Base-by-base conservation (phyloP, 2,113 vertebrate genomes). In the Cettia cetti region DNA sequence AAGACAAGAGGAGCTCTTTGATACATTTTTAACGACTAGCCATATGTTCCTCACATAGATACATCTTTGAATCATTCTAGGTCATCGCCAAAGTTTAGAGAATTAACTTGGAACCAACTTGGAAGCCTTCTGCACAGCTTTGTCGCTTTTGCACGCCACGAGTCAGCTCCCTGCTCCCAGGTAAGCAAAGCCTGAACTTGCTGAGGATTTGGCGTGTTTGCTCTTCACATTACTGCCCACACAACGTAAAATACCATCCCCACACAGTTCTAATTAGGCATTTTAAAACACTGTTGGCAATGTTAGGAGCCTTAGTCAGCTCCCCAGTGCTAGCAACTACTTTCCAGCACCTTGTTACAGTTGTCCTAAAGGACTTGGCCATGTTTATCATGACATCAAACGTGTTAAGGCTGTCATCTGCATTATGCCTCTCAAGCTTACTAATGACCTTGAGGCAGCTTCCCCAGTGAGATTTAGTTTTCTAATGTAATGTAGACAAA, bases 21-120 rank as follows among this genome's bases (percentile, higher is more conserved):
- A 94, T 96, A 86, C 66, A 92, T 94, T 96, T 97, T 95, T 97
- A 91, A 96, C 33, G 18, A 95, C 93, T 49, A 94, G 82, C 94
- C 85, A 78, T 81, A 88, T 95, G 94, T 95, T 97, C 85, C 85
- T 95, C 74, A 56, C 95, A 97, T 94, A 89, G 93, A 78, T 60
- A 75, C 72, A 82, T 90, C 87, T 97, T 96, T 71, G 59, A 90
- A 94, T 97, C 92, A 84, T 94, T 97, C 92, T 82, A 96, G 90
- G 92, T 96, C 96, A 97, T 82, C 42, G 19, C 70, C 82, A 90
- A 97, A 97, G 95, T 97, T 97, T 88, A 92, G 91, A 26, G 80
- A 96, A 96, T 82, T 93, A 94, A 89, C 96, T 96, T 92, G 89
- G 94, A 95, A 91, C 54, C 92, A 95, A 63, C 85, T 95, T 63